Evolutionary conservation across 2,113 vertebrate species (phyloP).

Genomic region (Suncus etruscus): DNA sequence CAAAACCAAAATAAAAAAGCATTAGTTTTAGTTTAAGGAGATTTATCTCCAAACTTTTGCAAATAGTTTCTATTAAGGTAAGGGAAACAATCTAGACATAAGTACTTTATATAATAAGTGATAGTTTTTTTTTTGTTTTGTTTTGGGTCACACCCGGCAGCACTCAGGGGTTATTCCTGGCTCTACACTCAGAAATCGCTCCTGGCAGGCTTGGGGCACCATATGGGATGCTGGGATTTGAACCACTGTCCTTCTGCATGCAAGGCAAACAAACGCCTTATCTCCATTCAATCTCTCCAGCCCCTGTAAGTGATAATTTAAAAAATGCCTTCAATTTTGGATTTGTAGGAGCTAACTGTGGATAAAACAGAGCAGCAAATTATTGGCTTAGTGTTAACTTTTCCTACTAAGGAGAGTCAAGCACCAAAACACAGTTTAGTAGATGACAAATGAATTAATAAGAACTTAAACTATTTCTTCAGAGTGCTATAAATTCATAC

Average conservation of each 20-base stretch:
- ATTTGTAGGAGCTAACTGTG: background rate
- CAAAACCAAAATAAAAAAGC: background rate
- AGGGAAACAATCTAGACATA: background rate
- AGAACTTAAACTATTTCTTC: constrained; percentile 24
- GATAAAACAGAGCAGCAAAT: background rate
- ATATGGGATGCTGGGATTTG: too few species aligned
- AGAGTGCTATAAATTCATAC: background rate
- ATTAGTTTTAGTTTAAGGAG: constrained; percentile 2
- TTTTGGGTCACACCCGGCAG: too few species aligned
- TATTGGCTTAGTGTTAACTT: constrained; percentile 15
- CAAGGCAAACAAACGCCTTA: too few species aligned
- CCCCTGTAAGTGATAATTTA: too few species aligned
- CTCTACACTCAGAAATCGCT: too few species aligned
- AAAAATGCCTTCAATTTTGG: background rate
- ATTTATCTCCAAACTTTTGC: constrained; percentile 19
- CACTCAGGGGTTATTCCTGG: too few species aligned
- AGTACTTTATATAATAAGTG: background rate
- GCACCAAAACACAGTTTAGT: background rate
- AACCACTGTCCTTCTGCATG: too few species aligned
- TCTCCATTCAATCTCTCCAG: too few species aligned
- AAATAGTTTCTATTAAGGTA: constrained; percentile 5
- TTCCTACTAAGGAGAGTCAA: constrained; percentile 1
- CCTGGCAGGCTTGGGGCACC: too few species aligned
- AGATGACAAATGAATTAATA: background rate
- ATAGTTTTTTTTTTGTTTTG: too few species aligned